These are phyloP conservation scores for Oscheius sp. DNA, from an alignment of 2,888 invertebrate species.

Conservation along the genomic window DNA sequence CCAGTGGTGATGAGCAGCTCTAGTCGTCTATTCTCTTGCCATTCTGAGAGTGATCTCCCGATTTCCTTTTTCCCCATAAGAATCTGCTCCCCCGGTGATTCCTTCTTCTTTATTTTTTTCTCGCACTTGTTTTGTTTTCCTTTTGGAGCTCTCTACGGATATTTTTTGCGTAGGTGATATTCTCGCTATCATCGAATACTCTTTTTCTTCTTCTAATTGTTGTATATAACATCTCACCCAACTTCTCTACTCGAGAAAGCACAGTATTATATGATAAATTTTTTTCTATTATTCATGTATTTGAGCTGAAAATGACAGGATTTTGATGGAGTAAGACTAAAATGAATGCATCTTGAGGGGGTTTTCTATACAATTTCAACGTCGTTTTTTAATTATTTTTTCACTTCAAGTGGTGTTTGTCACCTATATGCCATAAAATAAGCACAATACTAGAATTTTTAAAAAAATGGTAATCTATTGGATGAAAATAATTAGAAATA, in stretches of 20 bases:
- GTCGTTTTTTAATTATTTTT: too few species aligned
- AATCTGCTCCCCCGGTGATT: background rate
- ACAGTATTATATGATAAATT: background rate
- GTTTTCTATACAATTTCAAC: too few species aligned
- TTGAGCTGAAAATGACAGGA: too few species aligned
- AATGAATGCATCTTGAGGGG: too few species aligned
- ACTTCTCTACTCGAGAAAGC: background rate
- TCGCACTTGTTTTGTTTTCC: constrained; percentile 4
- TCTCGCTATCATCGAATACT: constrained; percentile 20
- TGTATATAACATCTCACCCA: background rate
- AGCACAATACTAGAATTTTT: too few species aligned
- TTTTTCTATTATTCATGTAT: too few species aligned
- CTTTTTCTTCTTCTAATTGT: constrained; percentile 1
- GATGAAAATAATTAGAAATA: too few species aligned
- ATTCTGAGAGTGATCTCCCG: constrained; percentile 4
- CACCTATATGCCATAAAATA: too few species aligned
- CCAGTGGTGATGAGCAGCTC: constrained; percentile 53
- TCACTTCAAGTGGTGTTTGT: too few species aligned
- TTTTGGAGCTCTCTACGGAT: constrained; percentile 26
- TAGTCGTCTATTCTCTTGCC: constrained; percentile 23
- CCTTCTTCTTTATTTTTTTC: background rate
- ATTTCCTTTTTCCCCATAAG: background rate
- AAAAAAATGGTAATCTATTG: too few species aligned
- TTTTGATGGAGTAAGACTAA: too few species aligned
- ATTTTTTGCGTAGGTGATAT: constrained; percentile 27